A percentile compares a stretch with the other conserved stretches of the same genome.
Evolutionary conservation across 1,140 invertebrate genomes (phyloP).

Genomic region (Batillaria attramentaria): DNA sequence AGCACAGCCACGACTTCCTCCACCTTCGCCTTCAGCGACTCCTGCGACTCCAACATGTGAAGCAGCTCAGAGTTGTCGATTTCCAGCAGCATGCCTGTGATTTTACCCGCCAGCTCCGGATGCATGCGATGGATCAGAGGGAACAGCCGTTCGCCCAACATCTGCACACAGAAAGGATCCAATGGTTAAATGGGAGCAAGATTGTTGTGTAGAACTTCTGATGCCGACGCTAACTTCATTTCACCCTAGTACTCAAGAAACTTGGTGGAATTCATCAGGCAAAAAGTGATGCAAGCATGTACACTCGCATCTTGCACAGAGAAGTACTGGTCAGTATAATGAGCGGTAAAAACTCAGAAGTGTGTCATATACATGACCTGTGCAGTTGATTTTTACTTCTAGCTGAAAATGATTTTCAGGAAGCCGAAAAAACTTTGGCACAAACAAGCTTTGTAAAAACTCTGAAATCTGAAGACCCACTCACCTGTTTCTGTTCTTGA

Average conservation of each 20-base stretch:
- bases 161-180: conserved; percentile 75
- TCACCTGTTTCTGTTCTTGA: conserved; percentile 97
- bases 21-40: conserved; percentile 96
- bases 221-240: neutral
- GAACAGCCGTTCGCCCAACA: conserved; percentile 98
- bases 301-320: neutral
- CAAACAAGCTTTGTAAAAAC: conserved; percentile 97
- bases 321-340: conserved; percentile 65
- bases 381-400: neutral
- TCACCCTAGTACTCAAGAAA: neutral
- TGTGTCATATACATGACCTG: neutral
- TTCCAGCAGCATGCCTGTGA: conserved; percentile 99
- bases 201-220: too few relatives aligned
- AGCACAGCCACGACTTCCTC: conserved; percentile 98
- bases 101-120: conserved; percentile 94
- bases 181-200: neutral
- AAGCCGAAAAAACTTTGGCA: conserved; percentile 80
- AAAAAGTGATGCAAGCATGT: neutral
- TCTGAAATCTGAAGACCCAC: conserved; percentile 94
- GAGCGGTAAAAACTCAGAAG: too few relatives aligned
- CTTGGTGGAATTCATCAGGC: neutral
- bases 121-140: conserved; percentile 96
- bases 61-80: conserved; percentile 99
- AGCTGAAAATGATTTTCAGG: too few relatives aligned
- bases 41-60: conserved; percentile 98